Evolutionary conservation across 2,797 vertebrate genomes (phyloP), one percentile per base, ranked within the genome.

Genomic region (Rhinichthys osculus): DNA sequence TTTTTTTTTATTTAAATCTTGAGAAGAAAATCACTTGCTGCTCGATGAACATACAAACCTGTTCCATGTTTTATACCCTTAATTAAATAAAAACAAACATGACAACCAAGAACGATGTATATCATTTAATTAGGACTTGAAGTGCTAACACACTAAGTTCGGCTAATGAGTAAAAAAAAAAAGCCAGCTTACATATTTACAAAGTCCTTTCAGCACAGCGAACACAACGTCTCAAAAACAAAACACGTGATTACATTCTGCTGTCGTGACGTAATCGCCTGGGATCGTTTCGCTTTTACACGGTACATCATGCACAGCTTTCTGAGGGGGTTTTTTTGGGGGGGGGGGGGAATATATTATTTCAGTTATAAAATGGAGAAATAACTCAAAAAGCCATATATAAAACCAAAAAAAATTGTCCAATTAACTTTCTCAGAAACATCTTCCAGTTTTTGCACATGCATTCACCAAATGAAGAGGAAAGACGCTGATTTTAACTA

Each of bases 41-140:
- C 67, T 70, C 19, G 14, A 74, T 23, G 52, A 21, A 52, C 50
- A 52, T 2, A 52, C 16, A 50, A 14, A 14, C 42, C 13, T 23
- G 4, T 71, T 3, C 8, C 7, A 13, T 59, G 21, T 78, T 16
- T 42, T 78, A 7, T 21, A 54, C 52, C 19, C 23, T 40, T 44
- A 14, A 50, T 80, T 35, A 52, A 69, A 52, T 23, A 81, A 77
- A 74, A 77, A 74, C 27, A 67, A 69, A 50, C 8, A 11, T 50
- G 35, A 30, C 40, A 78, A 89, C 90, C 74, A 70, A 7, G 9
- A 83, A 91, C 93, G 87, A 87, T 89, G 94, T 89, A 93, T 78
- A 74, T 90, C 93, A 89, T 95, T 96, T 95, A 95, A 95, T 95
- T 88, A 93, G 93, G 91, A 93, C 91, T 94, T 91, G 89, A 83